Percentiles rank a stretch among this genome's conserved stretches.
These are phyloP conservation scores for Berghia stephanieae DNA, from an alignment of 1,140 invertebrate species.

Conservation along the genomic window DNA sequence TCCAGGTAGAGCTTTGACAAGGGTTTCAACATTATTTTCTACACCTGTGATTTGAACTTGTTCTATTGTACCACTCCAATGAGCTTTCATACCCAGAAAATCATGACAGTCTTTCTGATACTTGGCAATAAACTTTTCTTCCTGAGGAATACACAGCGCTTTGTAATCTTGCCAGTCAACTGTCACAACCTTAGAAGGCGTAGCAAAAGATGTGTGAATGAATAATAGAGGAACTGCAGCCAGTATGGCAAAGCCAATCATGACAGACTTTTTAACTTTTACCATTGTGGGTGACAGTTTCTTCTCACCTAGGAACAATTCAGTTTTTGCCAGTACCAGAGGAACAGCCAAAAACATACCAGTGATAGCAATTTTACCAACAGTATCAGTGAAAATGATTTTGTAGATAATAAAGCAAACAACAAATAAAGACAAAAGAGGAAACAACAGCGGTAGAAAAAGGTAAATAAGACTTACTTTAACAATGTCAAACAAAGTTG, in stretches of 20 bases:
- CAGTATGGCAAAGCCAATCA: slow-evolving; percentile 53
- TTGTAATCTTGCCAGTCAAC: slow-evolving; percentile 47
- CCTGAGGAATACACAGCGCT: slow-evolving; percentile 38
- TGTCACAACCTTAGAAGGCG: slow-evolving; percentile 29
- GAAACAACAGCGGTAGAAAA: slow-evolving; percentile 54
- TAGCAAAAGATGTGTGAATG: slow-evolving; percentile 43
- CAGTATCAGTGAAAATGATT: slow-evolving; percentile 47
- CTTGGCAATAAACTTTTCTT: slow-evolving; percentile 30
- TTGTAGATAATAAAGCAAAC: slow-evolving; percentile 38
- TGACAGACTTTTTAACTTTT: slow-evolving; percentile 49
- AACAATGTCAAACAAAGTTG: slow-evolving; percentile 81
- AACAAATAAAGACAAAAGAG: slow-evolving; percentile 41
- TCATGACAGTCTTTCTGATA: slow-evolving; percentile 46
- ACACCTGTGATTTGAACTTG: slow-evolving; percentile 48
- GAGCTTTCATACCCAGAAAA: slow-evolving; percentile 49
- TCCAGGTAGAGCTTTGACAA: slow-evolving; percentile 48
- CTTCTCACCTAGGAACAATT: slow-evolving; percentile 51
- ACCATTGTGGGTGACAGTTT: slow-evolving; percentile 32
- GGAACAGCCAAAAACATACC: slow-evolving; percentile 47
- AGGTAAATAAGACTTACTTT: slow-evolving; percentile 75
- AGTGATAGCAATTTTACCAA: slow-evolving; percentile 57
- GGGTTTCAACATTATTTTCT: slow-evolving; percentile 49
- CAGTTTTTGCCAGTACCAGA: slow-evolving; percentile 51
- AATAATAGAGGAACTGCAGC: slow-evolving; percentile 54
- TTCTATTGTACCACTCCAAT: slow-evolving; percentile 47